Base-by-base conservation (phyloP, 2,113 vertebrate species). In the Percopsis transmontana region DNA sequence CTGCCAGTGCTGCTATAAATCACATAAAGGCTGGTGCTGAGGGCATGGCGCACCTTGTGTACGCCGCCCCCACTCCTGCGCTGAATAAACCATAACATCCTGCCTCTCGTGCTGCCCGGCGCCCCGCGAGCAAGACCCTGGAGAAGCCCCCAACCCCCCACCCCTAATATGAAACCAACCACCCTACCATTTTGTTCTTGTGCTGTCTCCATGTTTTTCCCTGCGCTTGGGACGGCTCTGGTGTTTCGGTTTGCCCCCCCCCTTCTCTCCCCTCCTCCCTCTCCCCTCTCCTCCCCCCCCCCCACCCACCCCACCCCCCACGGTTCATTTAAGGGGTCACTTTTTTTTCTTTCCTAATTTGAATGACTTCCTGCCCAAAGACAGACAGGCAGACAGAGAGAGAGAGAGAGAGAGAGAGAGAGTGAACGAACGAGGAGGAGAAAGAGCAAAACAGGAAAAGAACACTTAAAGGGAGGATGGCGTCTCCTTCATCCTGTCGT, bases 401-500 rank as follows among this genome's bases (percentile, higher is more conserved):
- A 51, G n/a, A 69, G 75, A 83, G 63, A 68, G 47, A 70, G 27
- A 14, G 20, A 23, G 20, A 53, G 51, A 53, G 20, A 23, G 50
- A 52, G 27, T 3, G 51, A 68, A 56, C 88, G 67, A 18, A 12
- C 13, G 45, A 15, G n/a, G 45, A 15, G n/a, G 88, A 91, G 92
- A 94, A 93, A 90, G 27, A 27, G 27, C 27, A 91, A 87, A 92
- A 94, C 84, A 88, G 95, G 95, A 96, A 96, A 94, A 90, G 87
- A 90, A 77, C 79, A 81, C 89, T 92, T 88, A 90, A 80, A 89
- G 74, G 81, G 91, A 93, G 92, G 93, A 94, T 92, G 92, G 92
- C 74, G 71, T 93, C 94, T 91, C 93, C 94, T 92, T 90, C 92
- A 94, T 96, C 94, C 95, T 94, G 95, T 95, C 95, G 95, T 95